phyloP scores from a whole-genome alignment of 1,140 invertebrate species.

The Macrobrachium nipponense region DNA sequence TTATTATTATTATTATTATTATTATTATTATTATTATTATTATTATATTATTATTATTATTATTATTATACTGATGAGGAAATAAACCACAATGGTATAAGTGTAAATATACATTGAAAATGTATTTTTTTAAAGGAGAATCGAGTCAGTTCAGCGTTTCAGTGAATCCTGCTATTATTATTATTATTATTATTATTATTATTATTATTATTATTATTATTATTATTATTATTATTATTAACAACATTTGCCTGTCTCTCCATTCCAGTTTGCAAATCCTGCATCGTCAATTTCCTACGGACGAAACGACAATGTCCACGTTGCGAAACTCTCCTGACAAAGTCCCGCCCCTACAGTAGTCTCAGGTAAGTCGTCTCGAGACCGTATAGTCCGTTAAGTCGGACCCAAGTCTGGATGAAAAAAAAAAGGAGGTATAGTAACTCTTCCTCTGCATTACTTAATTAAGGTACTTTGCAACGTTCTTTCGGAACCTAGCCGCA shows the following conservation, averaged over 20 bases:
- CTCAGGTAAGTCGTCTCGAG: slow-evolving; percentile 77
- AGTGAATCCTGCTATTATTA: background rate
- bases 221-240: slow-evolving; percentile 15
- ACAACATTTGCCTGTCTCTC: background rate
- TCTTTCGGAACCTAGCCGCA: too few relatives aligned
- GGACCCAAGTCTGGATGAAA: background rate
- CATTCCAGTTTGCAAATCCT: slow-evolving; percentile 85
- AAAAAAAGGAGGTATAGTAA: background rate
- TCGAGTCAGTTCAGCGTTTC: background rate
- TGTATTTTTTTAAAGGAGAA: too few relatives aligned
- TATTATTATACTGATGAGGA: too few relatives aligned
- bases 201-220: slow-evolving; percentile 12
- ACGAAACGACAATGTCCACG: slow-evolving; percentile 85
- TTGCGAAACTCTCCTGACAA: slow-evolving; percentile 87
- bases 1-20: too few relatives aligned
- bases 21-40: too few relatives aligned
- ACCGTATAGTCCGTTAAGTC: background rate
- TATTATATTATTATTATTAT: too few relatives aligned
- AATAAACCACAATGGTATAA: too few relatives aligned
- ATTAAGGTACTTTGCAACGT: too few relatives aligned
- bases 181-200: slow-evolving; percentile 13
- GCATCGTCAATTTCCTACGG: slow-evolving; percentile 87
- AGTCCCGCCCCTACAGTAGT: slow-evolving; percentile 78
- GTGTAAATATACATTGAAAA: too few relatives aligned
- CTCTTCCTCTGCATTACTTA: too few relatives aligned